phyloP scores from a whole-genome alignment of 2,113 vertebrate genomes.

The Lagopus muta region DNA sequence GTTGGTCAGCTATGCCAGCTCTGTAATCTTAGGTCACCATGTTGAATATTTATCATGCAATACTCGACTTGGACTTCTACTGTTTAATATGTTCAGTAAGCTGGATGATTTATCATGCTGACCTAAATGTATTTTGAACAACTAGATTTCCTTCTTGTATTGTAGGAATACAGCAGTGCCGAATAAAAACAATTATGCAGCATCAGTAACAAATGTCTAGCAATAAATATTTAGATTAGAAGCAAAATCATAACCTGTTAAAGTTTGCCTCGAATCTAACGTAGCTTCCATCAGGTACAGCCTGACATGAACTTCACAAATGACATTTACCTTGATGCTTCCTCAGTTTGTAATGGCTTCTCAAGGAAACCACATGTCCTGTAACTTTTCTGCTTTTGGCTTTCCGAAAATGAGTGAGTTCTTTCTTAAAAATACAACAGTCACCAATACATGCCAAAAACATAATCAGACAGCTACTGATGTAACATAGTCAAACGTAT shows the following conservation, averaged over 20 bases:
- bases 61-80: not conserved
- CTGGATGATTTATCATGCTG: not conserved
- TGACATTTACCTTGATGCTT: not conserved
- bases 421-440: slow-evolving; percentile 30
- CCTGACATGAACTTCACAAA: not conserved
- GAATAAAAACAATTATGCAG: not conserved
- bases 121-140: not conserved
- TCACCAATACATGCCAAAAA: not conserved
- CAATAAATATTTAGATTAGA: not conserved
- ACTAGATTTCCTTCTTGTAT: not conserved
- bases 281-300: not conserved
- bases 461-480: not conserved
- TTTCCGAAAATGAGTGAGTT: not conserved
- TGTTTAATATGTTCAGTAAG: rapidly evolving
- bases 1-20: not conserved
- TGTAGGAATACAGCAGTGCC: not conserved
- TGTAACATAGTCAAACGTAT: rapidly evolving
- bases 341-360: not conserved
- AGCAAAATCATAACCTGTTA: not conserved
- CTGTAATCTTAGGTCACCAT: not conserved
- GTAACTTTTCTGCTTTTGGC: not conserved
- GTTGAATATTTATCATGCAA: not conserved
- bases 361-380: not conserved
- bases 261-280: not conserved
- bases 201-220: not conserved